Base-by-base conservation (phyloP, 2,113 vertebrate species). In the Oncorhynchus clarkii region DNA sequence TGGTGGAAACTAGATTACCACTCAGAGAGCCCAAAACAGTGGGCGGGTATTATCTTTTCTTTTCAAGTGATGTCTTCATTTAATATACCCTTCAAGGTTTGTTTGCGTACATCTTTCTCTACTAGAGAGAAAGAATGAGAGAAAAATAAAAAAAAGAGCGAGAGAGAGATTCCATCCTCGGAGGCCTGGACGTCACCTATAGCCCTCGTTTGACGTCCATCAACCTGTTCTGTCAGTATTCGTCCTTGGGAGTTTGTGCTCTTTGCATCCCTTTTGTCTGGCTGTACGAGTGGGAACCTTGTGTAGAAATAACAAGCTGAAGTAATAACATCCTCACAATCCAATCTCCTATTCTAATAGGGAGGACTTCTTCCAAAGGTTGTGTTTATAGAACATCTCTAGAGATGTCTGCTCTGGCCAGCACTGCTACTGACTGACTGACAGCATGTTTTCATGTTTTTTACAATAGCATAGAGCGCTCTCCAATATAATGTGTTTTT, bases 341-440 rank as follows among this genome's bases (percentile, higher is more conserved):
- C 81, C 75, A 90, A 88, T 89, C 86, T 88, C 84, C 86, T 87
- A 49, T 83, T 68, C 72, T 68, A 24, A 12, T 83, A 12, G 74
- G 60, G 31, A 59, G 26, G 29, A 20, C 49, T 1, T 84, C 87
- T 77, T 75, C 82, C 48, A 39, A 57, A 78, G 82, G 77, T 77
- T 26, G 16, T 83, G 82, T 84, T 83, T 83, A 65, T 81, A 64
- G 77, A 83, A 75, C 79, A 7, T 59, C 64, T 48, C 54, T 72
- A 71, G 51, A 9, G 0, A 71, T 71, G 51, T 84, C 82, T 80
- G 16, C 6, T 57, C 4, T 57, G 54, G 13, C 20, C 18, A 20
- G 18, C 14, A 57, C 73, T 81, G 62, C 57, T 77, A 72, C 29
- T 75, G 72, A 76, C 68, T 69, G 14, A 67, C 71, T 45, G 67